A percentile compares a stretch with the other conserved stretches of the same genome.
phyloP scores from a whole-genome alignment of 2,113 vertebrate genomes.

The Nycticryphes semicollaris region DNA sequence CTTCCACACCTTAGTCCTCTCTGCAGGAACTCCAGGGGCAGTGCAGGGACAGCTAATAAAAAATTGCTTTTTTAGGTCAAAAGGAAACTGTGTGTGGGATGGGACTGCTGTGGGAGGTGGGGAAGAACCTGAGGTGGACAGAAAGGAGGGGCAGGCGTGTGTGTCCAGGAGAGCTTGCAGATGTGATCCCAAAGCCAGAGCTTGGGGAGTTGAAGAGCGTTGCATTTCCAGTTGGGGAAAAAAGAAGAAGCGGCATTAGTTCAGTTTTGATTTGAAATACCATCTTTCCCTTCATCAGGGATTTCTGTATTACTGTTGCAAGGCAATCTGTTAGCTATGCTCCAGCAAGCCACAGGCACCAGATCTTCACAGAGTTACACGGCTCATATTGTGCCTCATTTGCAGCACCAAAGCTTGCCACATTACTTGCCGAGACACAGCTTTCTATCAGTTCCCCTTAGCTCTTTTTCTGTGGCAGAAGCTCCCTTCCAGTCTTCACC shows the following conservation, averaged over 20 bases:
- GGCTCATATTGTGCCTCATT: accelerated
- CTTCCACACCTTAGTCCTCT: not conserved
- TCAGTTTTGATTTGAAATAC: not conserved
- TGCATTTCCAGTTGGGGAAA: not conserved
- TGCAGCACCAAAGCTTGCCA: not conserved
- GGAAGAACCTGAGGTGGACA: not conserved
- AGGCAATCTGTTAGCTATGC: not conserved
- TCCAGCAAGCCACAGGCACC: not conserved
- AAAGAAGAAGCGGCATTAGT: not conserved
- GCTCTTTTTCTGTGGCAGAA: not conserved
- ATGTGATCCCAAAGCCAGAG: not conserved
- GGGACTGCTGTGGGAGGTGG: not conserved
- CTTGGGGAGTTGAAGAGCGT: not conserved
- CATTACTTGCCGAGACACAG: not conserved
- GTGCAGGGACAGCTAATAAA: not conserved
- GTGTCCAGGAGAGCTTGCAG: not conserved
- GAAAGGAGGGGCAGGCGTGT: not conserved
- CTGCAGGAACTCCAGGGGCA: not conserved
- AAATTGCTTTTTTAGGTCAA: not conserved
- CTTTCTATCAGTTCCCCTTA: not conserved
- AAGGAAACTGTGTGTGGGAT: not conserved
- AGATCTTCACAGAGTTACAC: not conserved
- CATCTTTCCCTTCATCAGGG: not conserved
- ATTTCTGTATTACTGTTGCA: not conserved
- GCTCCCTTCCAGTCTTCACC: not conserved